phyloP scores from a whole-genome alignment of 2,113 vertebrate species.

The Megaceryle maxima region DNA sequence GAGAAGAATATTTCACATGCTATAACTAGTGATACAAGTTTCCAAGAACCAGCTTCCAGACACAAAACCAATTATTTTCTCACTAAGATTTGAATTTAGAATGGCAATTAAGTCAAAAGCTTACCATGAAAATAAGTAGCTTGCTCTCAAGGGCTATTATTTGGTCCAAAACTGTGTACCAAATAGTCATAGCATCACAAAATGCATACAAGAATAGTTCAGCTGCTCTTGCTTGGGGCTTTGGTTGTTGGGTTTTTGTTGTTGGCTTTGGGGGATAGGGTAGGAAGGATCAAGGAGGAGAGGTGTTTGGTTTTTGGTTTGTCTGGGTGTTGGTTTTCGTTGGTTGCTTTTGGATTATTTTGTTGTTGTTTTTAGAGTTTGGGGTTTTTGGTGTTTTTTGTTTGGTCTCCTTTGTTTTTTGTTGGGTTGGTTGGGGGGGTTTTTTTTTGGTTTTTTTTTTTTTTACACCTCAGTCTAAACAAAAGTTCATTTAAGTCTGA shows the following conservation, averaged over 20 bases:
- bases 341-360: too few species aligned
- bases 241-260: neutral
- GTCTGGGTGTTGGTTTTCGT: neutral
- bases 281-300: too few species aligned
- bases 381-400: neutral
- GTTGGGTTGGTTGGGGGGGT: too few species aligned
- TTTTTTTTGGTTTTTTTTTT: neutral
- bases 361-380: neutral
- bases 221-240: neutral
- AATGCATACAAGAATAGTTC: neutral
- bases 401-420: too few species aligned
- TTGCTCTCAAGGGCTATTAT: neutral
- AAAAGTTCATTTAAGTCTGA: neutral
- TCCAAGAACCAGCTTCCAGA: neutral
- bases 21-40: neutral
- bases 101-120: neutral
- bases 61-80: neutral
- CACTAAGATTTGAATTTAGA: neutral
- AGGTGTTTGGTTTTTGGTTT: neutral
- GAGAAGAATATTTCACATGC: neutral
- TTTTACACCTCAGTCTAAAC: neutral
- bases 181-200: neutral
- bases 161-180: neutral
- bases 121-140: neutral
- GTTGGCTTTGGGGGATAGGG: neutral